These are phyloP conservation scores for Schlechtendalia chinensis DNA, from an alignment of 1,140 invertebrate species.

Conservation along the genomic window DNA sequence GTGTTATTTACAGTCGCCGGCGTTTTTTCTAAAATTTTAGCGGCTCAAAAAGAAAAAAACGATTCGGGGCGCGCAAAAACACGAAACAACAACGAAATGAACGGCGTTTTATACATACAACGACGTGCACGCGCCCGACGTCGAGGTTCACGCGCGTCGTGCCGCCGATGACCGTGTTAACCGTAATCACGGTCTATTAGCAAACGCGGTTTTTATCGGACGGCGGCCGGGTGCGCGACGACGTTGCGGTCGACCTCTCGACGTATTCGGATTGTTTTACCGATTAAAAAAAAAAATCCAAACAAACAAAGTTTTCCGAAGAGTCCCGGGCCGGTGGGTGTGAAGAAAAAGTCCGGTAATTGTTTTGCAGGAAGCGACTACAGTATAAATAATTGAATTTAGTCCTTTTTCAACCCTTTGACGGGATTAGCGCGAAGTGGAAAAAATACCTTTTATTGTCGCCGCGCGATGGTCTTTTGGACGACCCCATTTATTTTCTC, in stretches of 20 bases:
- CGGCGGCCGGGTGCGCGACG: too few species aligned
- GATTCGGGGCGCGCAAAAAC: constrained; percentile 29
- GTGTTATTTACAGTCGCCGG: constrained; percentile 29
- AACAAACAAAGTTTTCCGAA: constrained; percentile 13
- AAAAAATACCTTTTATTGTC: constrained; percentile 42
- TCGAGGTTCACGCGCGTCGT: constrained; percentile 31
- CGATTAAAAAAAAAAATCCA: constrained; percentile 13
- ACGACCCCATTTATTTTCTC: too few species aligned
- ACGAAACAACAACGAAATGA: constrained; percentile 22
- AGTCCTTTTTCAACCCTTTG: constrained; percentile 49
- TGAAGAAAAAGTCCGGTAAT: constrained; percentile 40
- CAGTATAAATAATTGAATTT: constrained; percentile 48
- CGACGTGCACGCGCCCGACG: background rate
- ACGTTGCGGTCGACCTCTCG: background rate
- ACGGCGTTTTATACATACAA: background rate
- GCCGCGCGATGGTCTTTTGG: constrained; percentile 1
- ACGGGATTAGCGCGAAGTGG: constrained; percentile 22
- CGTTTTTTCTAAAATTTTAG: constrained; percentile 29
- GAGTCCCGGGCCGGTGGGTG: background rate
- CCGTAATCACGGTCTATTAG: constrained; percentile 18
- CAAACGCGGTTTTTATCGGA: background rate
- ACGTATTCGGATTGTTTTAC: constrained; percentile 22
- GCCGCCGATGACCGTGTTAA: constrained; percentile 26
- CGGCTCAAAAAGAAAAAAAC: constrained; percentile 36
- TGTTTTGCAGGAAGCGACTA: constrained; percentile 27